These are phyloP conservation scores for Thymelicus sylvestris DNA, from an alignment of 2,888 invertebrate species.

Conservation along the genomic window DNA sequence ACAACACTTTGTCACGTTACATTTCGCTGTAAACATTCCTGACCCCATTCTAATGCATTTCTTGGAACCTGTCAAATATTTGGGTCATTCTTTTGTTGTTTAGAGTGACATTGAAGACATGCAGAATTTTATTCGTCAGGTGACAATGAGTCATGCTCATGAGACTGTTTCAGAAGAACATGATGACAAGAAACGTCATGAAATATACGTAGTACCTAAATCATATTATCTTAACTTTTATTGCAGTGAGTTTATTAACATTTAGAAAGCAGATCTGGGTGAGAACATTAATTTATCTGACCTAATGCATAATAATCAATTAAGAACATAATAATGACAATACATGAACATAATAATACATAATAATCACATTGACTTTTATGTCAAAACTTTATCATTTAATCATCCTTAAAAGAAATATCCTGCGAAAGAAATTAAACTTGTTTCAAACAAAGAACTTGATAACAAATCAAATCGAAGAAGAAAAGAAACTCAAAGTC, in stretches of 20 bases:
- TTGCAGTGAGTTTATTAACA: too few relatives aligned
- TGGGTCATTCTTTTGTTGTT: slow-evolving; percentile 29
- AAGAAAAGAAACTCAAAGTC: background rate
- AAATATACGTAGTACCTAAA: background rate
- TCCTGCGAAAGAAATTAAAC: too few relatives aligned
- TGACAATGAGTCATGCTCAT: background rate
- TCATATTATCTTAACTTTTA: background rate
- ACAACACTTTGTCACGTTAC: slow-evolving; percentile 42
- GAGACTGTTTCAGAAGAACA: background rate
- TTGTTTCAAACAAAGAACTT: background rate
- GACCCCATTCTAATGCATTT: slow-evolving; percentile 53
- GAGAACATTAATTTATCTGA: too few relatives aligned
- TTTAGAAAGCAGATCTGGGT: too few relatives aligned
- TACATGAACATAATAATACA: too few relatives aligned
- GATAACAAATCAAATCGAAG: too few relatives aligned
- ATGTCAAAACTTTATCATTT: too few relatives aligned
- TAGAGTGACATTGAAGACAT: slow-evolving; percentile 1
- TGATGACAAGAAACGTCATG: background rate
- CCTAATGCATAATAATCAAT: too few relatives aligned
- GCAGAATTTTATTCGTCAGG: background rate
- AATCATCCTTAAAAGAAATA: too few relatives aligned
- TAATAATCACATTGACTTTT: too few relatives aligned
- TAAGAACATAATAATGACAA: too few relatives aligned
- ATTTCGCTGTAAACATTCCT: slow-evolving; percentile 48
- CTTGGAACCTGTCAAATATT: slow-evolving; percentile 43